Conservation (phyloP, 2,888 invertebrate genomes). For the Drosophila yooni region DNA sequence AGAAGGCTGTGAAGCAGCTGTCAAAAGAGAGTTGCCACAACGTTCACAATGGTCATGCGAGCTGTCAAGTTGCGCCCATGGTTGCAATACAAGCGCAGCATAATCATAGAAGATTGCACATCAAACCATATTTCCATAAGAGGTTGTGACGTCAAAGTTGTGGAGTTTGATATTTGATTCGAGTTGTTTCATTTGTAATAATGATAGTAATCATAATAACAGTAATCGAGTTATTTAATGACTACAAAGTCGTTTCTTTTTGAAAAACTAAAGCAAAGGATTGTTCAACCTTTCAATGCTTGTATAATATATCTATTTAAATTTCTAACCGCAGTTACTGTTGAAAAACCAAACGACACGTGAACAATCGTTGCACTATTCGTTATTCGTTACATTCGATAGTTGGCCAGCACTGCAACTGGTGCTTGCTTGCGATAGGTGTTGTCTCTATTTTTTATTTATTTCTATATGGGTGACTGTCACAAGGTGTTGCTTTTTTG, state of each 20-base stretch:
- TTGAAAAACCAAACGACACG: too few species aligned
- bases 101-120: neutral
- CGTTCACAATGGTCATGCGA: conserved; percentile 36
- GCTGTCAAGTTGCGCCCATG: conserved; percentile 35
- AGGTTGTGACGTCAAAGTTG: neutral
- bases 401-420: conserved; percentile 8
- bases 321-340: neutral
- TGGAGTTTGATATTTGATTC: neutral
- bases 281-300: neutral
- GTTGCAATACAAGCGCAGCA: conserved; percentile 21
- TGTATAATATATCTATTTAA: neutral
- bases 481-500: conserved; percentile 27
- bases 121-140: neutral
- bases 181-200: neutral
- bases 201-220: neutral
- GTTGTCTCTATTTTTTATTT: conserved; percentile 17
- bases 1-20: conserved; percentile 71
- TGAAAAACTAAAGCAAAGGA: neutral
- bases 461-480: conserved; percentile 25
- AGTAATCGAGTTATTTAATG: neutral
- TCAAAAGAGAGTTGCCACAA: conserved; percentile 42
- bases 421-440: conserved; percentile 32
- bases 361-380: neutral
- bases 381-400: conserved; percentile 20
- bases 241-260: neutral